Conservation (phyloP, 2,888 invertebrate genomes). For the Clusia tigrina region DNA sequence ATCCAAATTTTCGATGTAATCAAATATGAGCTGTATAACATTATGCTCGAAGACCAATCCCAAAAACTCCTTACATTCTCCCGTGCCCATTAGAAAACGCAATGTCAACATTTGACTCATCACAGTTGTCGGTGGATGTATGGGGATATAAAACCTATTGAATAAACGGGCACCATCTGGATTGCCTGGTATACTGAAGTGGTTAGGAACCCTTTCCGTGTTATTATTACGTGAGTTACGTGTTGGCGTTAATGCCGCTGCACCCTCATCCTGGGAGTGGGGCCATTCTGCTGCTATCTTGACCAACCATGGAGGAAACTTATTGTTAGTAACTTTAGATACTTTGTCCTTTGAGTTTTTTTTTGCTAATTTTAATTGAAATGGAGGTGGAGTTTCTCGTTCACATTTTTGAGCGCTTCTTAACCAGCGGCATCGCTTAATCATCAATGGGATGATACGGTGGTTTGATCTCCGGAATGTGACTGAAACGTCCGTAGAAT, state of each 20-base stretch:
- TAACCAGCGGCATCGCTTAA: slow-evolving; percentile 80
- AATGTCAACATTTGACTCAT: slow-evolving; percentile 93
- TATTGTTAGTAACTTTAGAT: slow-evolving; percentile 41
- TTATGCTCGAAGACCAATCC: slow-evolving; percentile 93
- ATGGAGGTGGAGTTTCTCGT: slow-evolving; percentile 21
- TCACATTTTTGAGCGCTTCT: slow-evolving; percentile 64
- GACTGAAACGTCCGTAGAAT: slow-evolving; percentile 93
- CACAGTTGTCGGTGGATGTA: slow-evolving; percentile 86
- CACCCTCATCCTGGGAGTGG: no score
- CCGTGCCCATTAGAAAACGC: slow-evolving; percentile 94
- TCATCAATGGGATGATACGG: slow-evolving; percentile 87
- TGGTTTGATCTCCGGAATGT: slow-evolving; percentile 85
- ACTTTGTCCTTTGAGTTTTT: slow-evolving; percentile 26
- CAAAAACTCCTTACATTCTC: slow-evolving; percentile 97
- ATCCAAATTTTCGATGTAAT: slow-evolving; percentile 87
- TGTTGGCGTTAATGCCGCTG: slow-evolving; percentile 31
- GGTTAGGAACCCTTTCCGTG: slow-evolving; percentile 45
- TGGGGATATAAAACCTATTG: slow-evolving; percentile 71
- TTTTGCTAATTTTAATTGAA: slow-evolving; percentile 24
- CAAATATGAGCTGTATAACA: slow-evolving; percentile 87
- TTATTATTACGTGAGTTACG: slow-evolving; percentile 6
- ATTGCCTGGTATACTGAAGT: slow-evolving; percentile 58
- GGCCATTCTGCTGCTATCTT: slow-evolving; percentile 59
- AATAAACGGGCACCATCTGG: slow-evolving; percentile 58
- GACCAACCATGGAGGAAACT: slow-evolving; percentile 53